Conservation (phyloP, 2,797 vertebrate genomes). For the Dromococcyx pavoninus region DNA sequence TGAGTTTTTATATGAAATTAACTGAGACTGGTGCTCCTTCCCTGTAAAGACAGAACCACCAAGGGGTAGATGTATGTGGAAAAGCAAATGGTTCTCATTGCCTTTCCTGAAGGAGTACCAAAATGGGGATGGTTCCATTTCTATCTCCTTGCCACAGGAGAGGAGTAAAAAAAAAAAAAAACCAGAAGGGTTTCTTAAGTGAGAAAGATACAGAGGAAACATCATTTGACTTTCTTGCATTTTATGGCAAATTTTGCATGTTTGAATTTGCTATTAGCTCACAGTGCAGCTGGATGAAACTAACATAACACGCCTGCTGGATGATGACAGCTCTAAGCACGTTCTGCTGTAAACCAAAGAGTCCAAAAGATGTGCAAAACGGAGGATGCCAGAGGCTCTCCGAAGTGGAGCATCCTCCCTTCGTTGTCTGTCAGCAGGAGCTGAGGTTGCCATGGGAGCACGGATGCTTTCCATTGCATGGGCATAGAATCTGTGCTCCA, state of each 20-base stretch:
- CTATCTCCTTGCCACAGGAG: not conserved
- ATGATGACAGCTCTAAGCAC: not conserved
- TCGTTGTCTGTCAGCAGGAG: not conserved
- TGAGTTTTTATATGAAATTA: not conserved
- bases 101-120: not conserved
- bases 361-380: not conserved
- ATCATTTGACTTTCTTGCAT: not conserved
- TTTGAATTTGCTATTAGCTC: not conserved
- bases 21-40: not conserved
- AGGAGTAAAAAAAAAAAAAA: not conserved
- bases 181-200: not conserved
- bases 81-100: slow-evolving; percentile 5
- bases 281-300: not conserved
- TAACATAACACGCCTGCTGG: not conserved
- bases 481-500: not conserved
- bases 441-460: not conserved
- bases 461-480: not conserved
- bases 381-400: too few relatives aligned
- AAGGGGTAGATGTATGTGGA: not conserved
- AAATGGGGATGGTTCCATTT: not conserved
- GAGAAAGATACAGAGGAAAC: not conserved
- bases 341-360: not conserved
- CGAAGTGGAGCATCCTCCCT: not conserved
- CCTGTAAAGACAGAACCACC: not conserved
- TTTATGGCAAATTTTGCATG: not conserved